Percentiles rank a stretch among this genome's conserved stretches.
Evolutionary conservation across 2,888 invertebrate genomes (phyloP).

Genomic region (Epinotia demarniana): DNA sequence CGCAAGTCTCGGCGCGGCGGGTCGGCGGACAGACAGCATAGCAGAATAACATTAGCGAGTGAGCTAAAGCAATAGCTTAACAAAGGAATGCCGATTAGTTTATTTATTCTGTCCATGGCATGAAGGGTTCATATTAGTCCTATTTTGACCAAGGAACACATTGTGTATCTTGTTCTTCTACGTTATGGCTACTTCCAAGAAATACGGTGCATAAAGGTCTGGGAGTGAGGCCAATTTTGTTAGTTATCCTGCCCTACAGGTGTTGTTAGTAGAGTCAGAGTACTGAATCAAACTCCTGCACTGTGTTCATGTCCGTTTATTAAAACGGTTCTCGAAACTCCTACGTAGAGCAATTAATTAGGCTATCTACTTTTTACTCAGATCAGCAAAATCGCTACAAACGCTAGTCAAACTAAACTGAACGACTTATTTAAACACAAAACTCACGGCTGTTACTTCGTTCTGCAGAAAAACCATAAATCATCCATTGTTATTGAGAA

Average conservation of each 20-base stretch:
- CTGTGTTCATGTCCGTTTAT: slow-evolving; percentile 14
- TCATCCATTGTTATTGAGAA: slow-evolving; percentile 74
- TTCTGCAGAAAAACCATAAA: slow-evolving; percentile 62
- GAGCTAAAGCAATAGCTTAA: no score
- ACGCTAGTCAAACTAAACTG: slow-evolving; percentile 20
- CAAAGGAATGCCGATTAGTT: no score
- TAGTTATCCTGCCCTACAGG: neutral
- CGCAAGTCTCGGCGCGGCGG: no score
- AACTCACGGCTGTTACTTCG: slow-evolving; percentile 12
- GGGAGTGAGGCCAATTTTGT: neutral
- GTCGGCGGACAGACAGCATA: no score
- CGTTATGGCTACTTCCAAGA: no score
- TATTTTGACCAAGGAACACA: no score
- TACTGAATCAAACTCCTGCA: neutral
- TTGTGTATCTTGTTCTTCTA: no score
- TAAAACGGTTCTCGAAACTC: slow-evolving; percentile 44
- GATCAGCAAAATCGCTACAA: slow-evolving; percentile 24
- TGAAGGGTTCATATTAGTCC: no score
- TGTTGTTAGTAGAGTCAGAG: neutral
- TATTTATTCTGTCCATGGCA: no score
- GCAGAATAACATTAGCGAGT: no score
- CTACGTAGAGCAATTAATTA: slow-evolving; percentile 31
- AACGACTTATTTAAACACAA: neutral
- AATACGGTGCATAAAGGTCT: no score
- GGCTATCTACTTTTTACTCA: slow-evolving; percentile 29